A percentile compares a stretch with the other conserved stretches of the same genome.
Conservation (phyloP, 2,888 invertebrate genomes). For the Acleris emargana region DNA sequence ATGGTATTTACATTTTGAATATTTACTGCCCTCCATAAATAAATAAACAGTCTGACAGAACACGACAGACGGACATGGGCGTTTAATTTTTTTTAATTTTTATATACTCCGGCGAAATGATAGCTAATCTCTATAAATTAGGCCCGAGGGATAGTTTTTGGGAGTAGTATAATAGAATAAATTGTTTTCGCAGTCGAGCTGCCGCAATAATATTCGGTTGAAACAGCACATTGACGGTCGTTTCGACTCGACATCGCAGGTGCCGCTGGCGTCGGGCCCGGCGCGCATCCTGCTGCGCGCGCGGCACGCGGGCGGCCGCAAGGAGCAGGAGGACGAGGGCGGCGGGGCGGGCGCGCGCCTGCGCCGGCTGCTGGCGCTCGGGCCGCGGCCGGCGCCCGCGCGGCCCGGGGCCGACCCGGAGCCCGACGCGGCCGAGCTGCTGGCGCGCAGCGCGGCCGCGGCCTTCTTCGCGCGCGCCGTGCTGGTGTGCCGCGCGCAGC, state of each 20-base stretch:
- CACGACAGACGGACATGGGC: too few species aligned
- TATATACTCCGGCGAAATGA: too few species aligned
- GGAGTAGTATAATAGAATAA: too few species aligned
- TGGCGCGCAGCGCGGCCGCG: slow-evolving; percentile 60
- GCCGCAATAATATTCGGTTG: too few species aligned
- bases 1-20: too few species aligned
- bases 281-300: slow-evolving; percentile 62
- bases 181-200: too few species aligned
- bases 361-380: slow-evolving; percentile 50
- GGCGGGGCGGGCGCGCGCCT: slow-evolving; percentile 38
- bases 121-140: too few species aligned
- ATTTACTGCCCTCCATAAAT: too few species aligned
- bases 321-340: slow-evolving; percentile 43
- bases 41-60: too few species aligned
- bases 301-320: slow-evolving; percentile 39
- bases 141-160: too few species aligned
- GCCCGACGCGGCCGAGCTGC: slow-evolving; percentile 19
- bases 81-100: too few species aligned
- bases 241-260: slow-evolving; percentile 43
- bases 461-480: slow-evolving; percentile 75
- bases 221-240: too few species aligned
- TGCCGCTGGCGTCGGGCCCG: slow-evolving; percentile 59
- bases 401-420: slow-evolving; percentile 34
- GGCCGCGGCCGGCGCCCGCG: slow-evolving; percentile 48
- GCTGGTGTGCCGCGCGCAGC: slow-evolving; percentile 72